Conservation (phyloP, 2,113 vertebrate genomes). For the Lutjanus erythropterus region DNA sequence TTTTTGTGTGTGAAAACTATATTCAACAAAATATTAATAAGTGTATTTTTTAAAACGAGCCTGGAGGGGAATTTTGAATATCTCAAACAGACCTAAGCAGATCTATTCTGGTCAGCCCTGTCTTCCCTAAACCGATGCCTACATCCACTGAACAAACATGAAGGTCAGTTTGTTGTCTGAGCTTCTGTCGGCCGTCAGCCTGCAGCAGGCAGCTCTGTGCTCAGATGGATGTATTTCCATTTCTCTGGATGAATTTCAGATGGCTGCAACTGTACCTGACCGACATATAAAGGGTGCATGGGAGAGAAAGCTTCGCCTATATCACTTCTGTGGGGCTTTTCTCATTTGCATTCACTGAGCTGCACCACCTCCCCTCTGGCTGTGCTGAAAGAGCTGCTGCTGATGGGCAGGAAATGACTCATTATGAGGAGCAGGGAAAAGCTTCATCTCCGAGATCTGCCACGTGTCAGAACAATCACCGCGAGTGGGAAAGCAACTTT, state of each 20-base stretch:
- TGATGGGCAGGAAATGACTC: slow-evolving; percentile 48
- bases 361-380: slow-evolving; percentile 16
- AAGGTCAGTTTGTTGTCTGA: neutral
- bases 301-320: neutral
- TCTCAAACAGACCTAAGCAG: too few relatives aligned
- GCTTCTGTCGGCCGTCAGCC: neutral
- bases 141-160: neutral
- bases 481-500: neutral
- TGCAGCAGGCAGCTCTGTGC: neutral
- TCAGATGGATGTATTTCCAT: neutral
- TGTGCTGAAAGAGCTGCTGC: slow-evolving; percentile 4
- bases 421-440: slow-evolving; percentile 25
- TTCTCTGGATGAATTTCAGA: neutral
- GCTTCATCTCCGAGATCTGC: slow-evolving; percentile 12
- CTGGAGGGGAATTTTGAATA: too few relatives aligned
- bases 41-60: too few relatives aligned
- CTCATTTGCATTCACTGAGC: slow-evolving; percentile 39
- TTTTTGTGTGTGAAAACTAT: too few relatives aligned
- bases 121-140: neutral
- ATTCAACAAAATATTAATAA: too few relatives aligned
- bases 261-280: neutral
- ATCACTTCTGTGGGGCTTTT: neutral
- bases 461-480: slow-evolving; percentile 9
- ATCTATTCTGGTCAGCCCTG: neutral
- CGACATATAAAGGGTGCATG: neutral